phyloP scores from a whole-genome alignment of 2,888 invertebrate species.

The Leptogaster cylindrica region DNA sequence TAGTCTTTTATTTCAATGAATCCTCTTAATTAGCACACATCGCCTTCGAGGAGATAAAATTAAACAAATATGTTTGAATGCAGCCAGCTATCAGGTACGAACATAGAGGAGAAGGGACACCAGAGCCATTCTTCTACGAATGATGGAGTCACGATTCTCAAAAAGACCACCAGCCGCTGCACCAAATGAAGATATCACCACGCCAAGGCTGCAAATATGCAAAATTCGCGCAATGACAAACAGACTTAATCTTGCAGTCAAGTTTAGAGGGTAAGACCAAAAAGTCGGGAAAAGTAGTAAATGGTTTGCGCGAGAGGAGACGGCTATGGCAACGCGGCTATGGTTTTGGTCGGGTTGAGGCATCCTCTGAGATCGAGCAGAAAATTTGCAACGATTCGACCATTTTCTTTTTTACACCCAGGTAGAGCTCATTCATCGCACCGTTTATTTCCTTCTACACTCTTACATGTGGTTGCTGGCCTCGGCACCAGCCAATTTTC shows the following conservation, averaged over 20 bases:
- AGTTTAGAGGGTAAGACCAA: background rate
- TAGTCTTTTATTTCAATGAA: constrained; percentile 24
- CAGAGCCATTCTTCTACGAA: constrained; percentile 43
- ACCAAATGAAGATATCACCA: constrained; percentile 36
- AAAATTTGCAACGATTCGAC: constrained; percentile 16
- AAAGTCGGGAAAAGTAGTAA: background rate
- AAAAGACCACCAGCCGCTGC: constrained; percentile 46
- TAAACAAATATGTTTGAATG: constrained; percentile 20
- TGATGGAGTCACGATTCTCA: constrained; percentile 46
- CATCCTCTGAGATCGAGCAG: constrained; percentile 16
- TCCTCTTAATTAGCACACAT: constrained; percentile 38
- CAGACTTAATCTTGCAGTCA: constrained; percentile 25
- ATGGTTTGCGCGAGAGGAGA: constrained; percentile 5
- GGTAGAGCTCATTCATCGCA: constrained; percentile 14
- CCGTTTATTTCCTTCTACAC: background rate
- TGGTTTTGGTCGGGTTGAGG: constrained; percentile 6
- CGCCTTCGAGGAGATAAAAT: constrained; percentile 25
- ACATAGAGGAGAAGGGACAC: constrained; percentile 25
- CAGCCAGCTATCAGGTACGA: constrained; percentile 24
- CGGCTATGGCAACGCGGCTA: background rate
- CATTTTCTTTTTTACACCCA: constrained; percentile 21
- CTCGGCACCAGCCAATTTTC: constrained; percentile 23
- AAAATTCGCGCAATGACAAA: constrained; percentile 41
- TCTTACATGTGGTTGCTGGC: background rate
- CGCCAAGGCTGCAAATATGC: constrained; percentile 39